Evolutionary conservation across 2,888 invertebrate species (phyloP), one percentile per base, ranked within the genome.

Genomic region (Acrobasis repandana): DNA sequence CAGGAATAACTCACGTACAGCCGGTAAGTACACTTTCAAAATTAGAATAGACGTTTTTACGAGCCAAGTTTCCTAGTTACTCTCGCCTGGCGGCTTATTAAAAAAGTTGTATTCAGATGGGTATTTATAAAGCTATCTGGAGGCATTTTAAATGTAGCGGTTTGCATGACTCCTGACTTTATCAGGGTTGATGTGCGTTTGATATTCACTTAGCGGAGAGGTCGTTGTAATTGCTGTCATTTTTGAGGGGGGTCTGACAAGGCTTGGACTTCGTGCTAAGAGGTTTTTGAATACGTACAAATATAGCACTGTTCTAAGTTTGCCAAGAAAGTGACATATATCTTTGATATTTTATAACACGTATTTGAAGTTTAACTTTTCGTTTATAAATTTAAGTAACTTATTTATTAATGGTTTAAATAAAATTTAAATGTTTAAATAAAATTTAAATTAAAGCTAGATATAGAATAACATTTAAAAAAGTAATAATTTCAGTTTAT

Each of bases 41-140:
- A 61, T 62, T 60, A 51, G 11, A 16, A 20, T 47, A 28, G 15
- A 14, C 58, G 46, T 54, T 66, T 66, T 66, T 66, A 66, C 63
- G 59, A 60, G 34, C 18, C 54, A 66, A 66, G 63, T 66, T 66
- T 15, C 58, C 48, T 63, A 63, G 66, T 64, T 66, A 66, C 61
- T 61, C n/a, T 36, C 46, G 51, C 5, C 11, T 15, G 63, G 50
- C 51, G 60, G 36, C 57, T 66, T 66, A 66, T 66, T 66, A 66
- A 66, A 66, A 66, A 66, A 66, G 61, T 66, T 64, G 28, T 28
- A 50, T 18, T 38, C 49, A 5, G 28, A 58, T 51, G 58, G 58
- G 28, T 49, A 54, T 58, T 58, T 58, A 38, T 43, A 58, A 50
- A 50, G 58, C 38, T 43, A 36, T 58, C 36, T 49, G 5, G 38